phyloP scores from a whole-genome alignment of 2,797 vertebrate genomes.

The Furcifer pardalis region DNA sequence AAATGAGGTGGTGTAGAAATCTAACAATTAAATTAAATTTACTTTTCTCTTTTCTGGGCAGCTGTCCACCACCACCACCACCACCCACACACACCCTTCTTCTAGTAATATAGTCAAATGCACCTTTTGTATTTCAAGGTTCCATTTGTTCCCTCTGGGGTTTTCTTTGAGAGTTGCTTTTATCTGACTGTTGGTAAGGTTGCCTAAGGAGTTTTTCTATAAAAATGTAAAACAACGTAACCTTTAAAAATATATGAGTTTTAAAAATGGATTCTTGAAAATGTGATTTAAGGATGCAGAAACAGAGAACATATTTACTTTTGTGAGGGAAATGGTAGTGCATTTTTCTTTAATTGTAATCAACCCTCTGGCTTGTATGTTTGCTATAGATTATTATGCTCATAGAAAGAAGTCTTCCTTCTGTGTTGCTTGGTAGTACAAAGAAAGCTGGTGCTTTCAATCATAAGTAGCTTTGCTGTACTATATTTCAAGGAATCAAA shows the following conservation, averaged over 20 bases:
- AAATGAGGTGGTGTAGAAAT: too few relatives aligned
- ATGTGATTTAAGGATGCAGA: not conserved
- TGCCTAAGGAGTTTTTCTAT: not conserved
- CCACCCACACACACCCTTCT: too few relatives aligned
- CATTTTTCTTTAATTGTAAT: not conserved
- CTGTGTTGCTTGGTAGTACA: not conserved
- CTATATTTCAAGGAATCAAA: not conserved
- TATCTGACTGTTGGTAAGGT: not conserved
- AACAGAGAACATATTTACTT: not conserved
- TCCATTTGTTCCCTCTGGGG: not conserved
- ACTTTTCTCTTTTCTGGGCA: not conserved
- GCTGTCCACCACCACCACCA: not conserved
- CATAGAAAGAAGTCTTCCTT: not conserved
- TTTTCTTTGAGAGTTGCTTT: not conserved
- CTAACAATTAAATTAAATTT: too few relatives aligned
- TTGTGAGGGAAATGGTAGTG: not conserved
- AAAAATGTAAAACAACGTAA: not conserved
- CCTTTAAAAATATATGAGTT: not conserved
- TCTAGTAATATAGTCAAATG: not conserved
- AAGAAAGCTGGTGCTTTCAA: not conserved
- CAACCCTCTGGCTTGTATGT: not conserved
- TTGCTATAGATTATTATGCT: not conserved
- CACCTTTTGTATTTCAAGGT: not conserved
- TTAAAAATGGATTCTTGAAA: not conserved
- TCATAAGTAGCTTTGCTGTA: not conserved